phyloP scores from a whole-genome alignment of 1,140 invertebrate species.

The Schlechtendalia chinensis region DNA sequence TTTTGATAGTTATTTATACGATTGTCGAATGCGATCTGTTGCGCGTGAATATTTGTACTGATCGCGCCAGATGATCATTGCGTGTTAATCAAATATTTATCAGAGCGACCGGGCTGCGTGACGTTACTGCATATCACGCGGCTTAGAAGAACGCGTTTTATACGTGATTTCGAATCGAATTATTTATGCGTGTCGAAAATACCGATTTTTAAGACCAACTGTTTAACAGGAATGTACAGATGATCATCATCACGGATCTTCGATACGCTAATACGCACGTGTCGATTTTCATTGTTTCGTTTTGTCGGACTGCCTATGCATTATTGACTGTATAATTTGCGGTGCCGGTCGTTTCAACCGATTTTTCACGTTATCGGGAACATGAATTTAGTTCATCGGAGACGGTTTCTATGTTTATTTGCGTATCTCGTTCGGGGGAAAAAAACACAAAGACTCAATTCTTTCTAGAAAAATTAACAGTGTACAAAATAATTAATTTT shows the following conservation, averaged over 20 bases:
- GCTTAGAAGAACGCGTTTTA: neutral
- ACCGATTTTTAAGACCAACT: neutral
- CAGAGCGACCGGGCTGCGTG: neutral
- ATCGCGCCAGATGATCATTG: neutral
- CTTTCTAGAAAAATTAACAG: too few species aligned
- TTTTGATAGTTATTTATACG: too few species aligned
- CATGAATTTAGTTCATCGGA: neutral
- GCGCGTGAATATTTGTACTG: neutral
- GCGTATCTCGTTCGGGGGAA: neutral
- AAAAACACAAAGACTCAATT: too few species aligned
- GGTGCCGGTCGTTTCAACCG: neutral
- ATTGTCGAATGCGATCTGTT: neutral
- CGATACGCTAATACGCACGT: slow-evolving; percentile 36
- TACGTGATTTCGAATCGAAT: slow-evolving; percentile 15
- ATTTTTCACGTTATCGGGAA: too few species aligned
- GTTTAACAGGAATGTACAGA: neutral
- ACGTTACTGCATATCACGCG: slow-evolving; percentile 10
- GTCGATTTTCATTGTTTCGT: slow-evolving; percentile 22
- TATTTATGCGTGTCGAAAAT: slow-evolving; percentile 34
- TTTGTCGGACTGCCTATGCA: neutral
- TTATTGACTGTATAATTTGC: neutral
- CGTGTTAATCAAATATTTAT: neutral
- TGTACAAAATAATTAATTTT: too few species aligned
- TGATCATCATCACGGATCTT: slow-evolving; percentile 3
- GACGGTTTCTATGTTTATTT: neutral